A percentile compares a stretch with the other conserved stretches of the same genome.
Conservation (phyloP, 2,113 vertebrate species). For the Lasiurus borealis region DNA sequence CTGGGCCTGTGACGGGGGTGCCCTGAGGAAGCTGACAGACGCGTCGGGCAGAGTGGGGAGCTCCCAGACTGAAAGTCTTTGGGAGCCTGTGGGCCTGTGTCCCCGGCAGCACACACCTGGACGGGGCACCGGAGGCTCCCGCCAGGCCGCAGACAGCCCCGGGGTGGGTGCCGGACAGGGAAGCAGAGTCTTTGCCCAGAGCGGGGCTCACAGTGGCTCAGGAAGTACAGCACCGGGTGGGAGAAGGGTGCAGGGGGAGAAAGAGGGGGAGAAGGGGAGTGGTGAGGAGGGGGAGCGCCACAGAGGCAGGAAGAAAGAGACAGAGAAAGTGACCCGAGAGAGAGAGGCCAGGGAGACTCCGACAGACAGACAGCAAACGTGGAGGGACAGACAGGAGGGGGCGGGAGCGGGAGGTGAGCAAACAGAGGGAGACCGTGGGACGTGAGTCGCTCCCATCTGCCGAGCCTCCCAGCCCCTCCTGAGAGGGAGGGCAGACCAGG, state of each 20-base stretch:
- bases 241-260: too few species aligned
- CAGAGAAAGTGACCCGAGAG: neutral
- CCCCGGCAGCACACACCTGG: neutral
- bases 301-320: neutral
- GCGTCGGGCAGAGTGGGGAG: neutral
- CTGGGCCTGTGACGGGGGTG: accelerated
- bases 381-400: neutral
- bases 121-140: neutral
- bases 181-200: neutral
- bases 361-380: neutral
- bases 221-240: accelerated
- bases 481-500: neutral
- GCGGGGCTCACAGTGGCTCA: too few species aligned
- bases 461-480: neutral
- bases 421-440: neutral
- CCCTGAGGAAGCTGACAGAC: neutral
- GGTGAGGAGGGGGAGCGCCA: too few species aligned
- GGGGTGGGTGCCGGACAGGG: neutral
- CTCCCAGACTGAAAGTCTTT: accelerated
- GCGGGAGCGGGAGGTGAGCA: neutral
- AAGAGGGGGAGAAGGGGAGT: accelerated
- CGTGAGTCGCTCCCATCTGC: neutral
- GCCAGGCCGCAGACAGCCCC: neutral
- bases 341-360: neutral
- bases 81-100: neutral